Evolutionary conservation across 2,888 invertebrate genomes (phyloP).

Genomic region (Rhagonycha fulva): DNA sequence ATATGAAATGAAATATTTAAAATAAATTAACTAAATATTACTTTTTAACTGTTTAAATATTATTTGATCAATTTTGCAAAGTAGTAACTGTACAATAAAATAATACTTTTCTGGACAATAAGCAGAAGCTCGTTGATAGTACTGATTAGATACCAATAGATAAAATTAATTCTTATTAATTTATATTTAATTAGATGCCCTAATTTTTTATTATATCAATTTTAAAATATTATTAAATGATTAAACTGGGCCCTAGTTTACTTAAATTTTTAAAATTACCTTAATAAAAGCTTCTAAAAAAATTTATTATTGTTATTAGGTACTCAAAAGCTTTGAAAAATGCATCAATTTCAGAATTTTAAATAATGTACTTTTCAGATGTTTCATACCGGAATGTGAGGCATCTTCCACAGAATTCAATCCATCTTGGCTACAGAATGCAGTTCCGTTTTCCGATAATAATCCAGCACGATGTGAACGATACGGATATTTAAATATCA

Average conservation of each 20-base stretch:
- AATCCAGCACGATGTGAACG: constrained; percentile 42
- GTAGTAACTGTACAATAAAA: no score
- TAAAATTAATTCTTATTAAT: not conserved
- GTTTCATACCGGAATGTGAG: constrained; percentile 44
- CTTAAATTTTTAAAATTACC: no score
- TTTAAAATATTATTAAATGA: no score
- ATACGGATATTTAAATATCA: not conserved
- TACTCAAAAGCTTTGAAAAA: no score
- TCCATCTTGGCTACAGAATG: constrained; percentile 47
- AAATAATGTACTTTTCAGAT: constrained; percentile 5
- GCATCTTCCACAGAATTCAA: constrained; percentile 42
- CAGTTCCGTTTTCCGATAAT: constrained; percentile 47
- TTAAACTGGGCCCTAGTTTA: no score
- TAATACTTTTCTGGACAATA: not conserved
- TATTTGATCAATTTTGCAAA: no score
- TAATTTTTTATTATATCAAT: not conserved
- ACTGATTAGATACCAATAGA: not conserved
- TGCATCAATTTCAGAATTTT: not conserved
- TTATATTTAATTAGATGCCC: not conserved
- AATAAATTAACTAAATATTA: no score
- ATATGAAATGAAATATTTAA: no score
- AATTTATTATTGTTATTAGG: no score
- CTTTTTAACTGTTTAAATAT: no score
- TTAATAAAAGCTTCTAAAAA: no score
- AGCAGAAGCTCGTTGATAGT: not conserved